Conservation (phyloP, 1,140 invertebrate species). For the Drosophila saltans region DNA sequence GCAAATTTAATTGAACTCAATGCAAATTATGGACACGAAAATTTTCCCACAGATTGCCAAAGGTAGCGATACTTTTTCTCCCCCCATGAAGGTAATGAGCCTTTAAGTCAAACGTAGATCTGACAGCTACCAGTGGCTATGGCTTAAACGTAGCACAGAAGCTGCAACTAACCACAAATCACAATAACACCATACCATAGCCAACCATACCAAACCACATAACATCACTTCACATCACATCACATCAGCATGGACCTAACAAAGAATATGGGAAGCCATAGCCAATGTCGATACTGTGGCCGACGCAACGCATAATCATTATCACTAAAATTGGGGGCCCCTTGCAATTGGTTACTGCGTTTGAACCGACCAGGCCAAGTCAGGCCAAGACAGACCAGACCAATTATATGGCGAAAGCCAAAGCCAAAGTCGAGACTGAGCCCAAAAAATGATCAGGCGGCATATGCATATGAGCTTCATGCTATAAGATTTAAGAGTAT, state of each 20-base stretch:
- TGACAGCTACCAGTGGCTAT: slow-evolving; percentile 64
- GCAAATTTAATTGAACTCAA: slow-evolving; percentile 68
- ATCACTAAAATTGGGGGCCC: slow-evolving; percentile 75
- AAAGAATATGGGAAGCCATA: slow-evolving; percentile 54
- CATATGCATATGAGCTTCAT: slow-evolving; percentile 62
- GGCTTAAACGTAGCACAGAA: slow-evolving; percentile 78
- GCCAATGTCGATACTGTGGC: slow-evolving; percentile 4
- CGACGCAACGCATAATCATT: slow-evolving; percentile 73
- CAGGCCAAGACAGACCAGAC: slow-evolving; percentile 27
- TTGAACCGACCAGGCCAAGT: slow-evolving; percentile 23
- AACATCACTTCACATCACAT: slow-evolving; percentile 16
- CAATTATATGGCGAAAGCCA: slow-evolving; percentile 74
- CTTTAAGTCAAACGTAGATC: slow-evolving; percentile 77
- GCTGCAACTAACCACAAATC: slow-evolving; percentile 79
- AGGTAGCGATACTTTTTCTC: slow-evolving; percentile 62
- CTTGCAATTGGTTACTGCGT: slow-evolving; percentile 43
- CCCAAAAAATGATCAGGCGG: slow-evolving; percentile 37
- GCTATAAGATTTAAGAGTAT: not conserved
- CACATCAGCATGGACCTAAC: slow-evolving; percentile 35
- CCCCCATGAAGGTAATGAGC: slow-evolving; percentile 60
- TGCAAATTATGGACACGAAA: slow-evolving; percentile 72
- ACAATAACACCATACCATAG: slow-evolving; percentile 56
- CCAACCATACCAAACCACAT: slow-evolving; percentile 21
- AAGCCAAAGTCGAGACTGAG: slow-evolving; percentile 34
- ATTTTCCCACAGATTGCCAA: slow-evolving; percentile 74